Evolutionary conservation across 2,113 vertebrate species (phyloP).

Genomic region (Hassar affinis): DNA sequence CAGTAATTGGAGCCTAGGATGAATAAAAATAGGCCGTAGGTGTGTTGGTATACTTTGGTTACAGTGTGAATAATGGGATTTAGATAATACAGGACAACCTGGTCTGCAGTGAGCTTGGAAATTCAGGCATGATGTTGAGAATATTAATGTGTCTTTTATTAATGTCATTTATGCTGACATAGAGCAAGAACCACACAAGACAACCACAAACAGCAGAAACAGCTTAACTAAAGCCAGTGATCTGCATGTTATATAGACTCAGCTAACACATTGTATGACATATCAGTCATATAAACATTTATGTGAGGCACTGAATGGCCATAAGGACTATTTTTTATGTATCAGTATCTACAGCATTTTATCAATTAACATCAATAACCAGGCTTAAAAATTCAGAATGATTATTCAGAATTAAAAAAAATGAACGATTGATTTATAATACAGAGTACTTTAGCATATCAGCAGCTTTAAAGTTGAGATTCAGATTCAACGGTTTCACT

Average conservation of each 20-base stretch:
- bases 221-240: neutral
- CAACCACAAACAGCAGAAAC: neutral
- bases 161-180: neutral
- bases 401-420: no score
- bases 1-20: neutral
- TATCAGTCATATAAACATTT: neutral
- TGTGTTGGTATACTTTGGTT: neutral
- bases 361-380: no score
- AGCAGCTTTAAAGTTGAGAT: no score
- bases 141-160: neutral
- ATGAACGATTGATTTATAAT: no score
- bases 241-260: neutral
- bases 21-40: neutral
- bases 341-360: neutral
- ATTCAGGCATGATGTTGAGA: neutral
- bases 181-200: neutral
- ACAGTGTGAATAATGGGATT: neutral
- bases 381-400: no score
- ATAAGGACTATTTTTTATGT: neutral
- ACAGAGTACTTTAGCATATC: no score
- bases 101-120: neutral
- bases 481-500: no score
- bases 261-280: no score
- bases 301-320: neutral
- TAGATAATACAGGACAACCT: neutral